Conservation (phyloP, 2,888 invertebrate species). For the Liopterus haemorrhoidalis region DNA sequence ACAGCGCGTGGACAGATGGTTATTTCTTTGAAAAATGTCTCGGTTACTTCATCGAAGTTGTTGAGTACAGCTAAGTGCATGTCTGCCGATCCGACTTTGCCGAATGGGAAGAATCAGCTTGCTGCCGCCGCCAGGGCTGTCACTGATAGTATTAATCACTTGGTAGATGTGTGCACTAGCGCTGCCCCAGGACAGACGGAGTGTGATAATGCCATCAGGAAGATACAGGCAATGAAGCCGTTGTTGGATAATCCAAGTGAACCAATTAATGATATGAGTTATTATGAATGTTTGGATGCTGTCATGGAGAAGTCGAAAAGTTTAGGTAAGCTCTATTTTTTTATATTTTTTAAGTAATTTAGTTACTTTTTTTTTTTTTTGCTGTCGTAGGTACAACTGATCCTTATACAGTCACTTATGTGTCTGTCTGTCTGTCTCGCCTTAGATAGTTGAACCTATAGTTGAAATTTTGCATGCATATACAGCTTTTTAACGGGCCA, state of each 20-base stretch:
- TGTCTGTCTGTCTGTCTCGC: no score
- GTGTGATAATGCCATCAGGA: conserved; percentile 90
- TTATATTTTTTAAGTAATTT: conserved; percentile 1
- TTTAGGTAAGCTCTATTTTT: conserved; percentile 48
- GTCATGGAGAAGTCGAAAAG: conserved; percentile 84
- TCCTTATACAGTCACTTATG: no score
- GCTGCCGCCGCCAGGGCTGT: conserved; percentile 83
- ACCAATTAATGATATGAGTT: conserved; percentile 80
- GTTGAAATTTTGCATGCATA: no score
- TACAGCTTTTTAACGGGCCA: no score
- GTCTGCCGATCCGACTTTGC: conserved; percentile 82
- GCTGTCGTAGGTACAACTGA: no score
- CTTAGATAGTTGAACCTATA: no score
- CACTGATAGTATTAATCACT: conserved; percentile 85
- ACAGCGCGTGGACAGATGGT: conserved; percentile 77
- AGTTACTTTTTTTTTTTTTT: not conserved
- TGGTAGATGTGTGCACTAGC: conserved; percentile 81
- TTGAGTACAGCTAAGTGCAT: conserved; percentile 83
- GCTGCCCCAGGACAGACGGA: conserved; percentile 95
- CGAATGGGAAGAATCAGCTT: conserved; percentile 85
- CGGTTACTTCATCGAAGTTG: conserved; percentile 78
- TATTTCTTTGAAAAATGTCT: conserved; percentile 78
- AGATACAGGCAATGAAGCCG: conserved; percentile 79
- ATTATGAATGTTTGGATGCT: conserved; percentile 88
- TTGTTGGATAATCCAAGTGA: conserved; percentile 80